These are phyloP conservation scores for Chroicocephalus ridibundus DNA, from an alignment of 2,113 vertebrate genomes.

Conservation along the genomic window DNA sequence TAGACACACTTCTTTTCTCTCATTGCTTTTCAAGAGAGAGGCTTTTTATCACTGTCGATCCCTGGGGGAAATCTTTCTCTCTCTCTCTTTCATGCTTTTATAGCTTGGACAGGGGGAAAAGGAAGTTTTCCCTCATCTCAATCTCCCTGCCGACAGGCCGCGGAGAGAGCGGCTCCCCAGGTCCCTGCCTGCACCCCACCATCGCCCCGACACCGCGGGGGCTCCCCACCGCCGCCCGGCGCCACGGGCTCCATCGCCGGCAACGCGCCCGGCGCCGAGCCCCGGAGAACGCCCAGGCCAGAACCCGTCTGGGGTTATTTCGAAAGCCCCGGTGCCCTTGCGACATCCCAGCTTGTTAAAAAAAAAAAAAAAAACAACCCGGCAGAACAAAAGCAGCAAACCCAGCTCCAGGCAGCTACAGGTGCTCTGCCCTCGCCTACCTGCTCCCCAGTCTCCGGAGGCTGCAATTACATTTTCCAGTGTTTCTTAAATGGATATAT, in stretches of 20 bases:
- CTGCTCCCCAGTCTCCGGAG: not conserved
- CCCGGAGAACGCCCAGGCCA: not conserved
- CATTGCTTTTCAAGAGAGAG: slow-evolving; percentile 34
- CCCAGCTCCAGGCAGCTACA: not conserved
- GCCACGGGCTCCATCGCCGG: not conserved
- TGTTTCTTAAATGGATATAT: not conserved
- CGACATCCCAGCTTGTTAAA: not conserved
- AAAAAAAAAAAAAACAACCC: not conserved
- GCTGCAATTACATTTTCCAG: not conserved
- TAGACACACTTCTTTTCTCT: slow-evolving; percentile 57
- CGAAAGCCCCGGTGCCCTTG: not conserved
- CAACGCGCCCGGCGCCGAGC: not conserved
- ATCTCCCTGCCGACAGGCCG: not conserved
- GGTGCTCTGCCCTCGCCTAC: slow-evolving; percentile 34
- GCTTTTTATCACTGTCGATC: slow-evolving; percentile 38
- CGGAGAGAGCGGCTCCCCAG: not conserved
- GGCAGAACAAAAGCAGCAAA: not conserved
- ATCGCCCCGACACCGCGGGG: rapidly evolving
- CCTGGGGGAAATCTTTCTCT: slow-evolving; percentile 14
- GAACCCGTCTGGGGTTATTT: not conserved
- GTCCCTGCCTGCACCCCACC: not conserved
- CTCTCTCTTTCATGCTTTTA: not conserved
- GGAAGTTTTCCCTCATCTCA: slow-evolving; percentile 54
- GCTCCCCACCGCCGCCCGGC: not conserved
- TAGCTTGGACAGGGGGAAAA: not conserved